Evolutionary conservation across 1,140 invertebrate species (phyloP).

Genomic region (Drosophila nikananu): DNA sequence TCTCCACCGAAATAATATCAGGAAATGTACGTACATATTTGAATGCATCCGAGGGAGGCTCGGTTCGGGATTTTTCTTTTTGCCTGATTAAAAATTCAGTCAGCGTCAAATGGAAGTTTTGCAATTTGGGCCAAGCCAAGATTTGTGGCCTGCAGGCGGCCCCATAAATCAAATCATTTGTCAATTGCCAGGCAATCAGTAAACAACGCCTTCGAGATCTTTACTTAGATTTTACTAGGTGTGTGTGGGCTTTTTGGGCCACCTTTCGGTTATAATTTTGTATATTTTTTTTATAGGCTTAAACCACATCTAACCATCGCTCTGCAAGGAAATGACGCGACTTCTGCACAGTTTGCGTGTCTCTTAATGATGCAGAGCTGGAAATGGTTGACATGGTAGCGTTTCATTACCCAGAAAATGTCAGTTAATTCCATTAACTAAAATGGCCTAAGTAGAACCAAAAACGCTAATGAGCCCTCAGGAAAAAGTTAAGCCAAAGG

Average conservation of each 20-base stretch:
- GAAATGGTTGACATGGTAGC: conserved; percentile 31
- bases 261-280: conserved; percentile 16
- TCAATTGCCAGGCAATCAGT: conserved; percentile 35
- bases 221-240: conserved; percentile 1
- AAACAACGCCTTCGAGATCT: conserved; percentile 45
- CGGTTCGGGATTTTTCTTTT: background rate
- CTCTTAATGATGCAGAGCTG: conserved; percentile 52
- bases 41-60: conserved; percentile 22
- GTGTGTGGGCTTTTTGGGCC: conserved; percentile 40
- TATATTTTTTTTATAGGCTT: background rate
- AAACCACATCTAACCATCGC: conserved; percentile 50
- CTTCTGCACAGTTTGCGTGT: conserved; percentile 59
- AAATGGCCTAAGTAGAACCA: conserved; percentile 1
- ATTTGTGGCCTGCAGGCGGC: conserved; percentile 52
- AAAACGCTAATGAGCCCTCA: conserved; percentile 2
- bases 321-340: conserved; percentile 55
- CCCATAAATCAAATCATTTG: conserved; percentile 59
- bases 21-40: conserved; percentile 47
- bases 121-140: conserved; percentile 72
- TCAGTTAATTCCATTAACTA: conserved; percentile 39
- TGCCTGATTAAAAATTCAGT: conserved; percentile 68
- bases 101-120: conserved; percentile 62
- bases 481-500: background rate
- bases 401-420: conserved; percentile 51
- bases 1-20: conserved; percentile 50